Conservation (phyloP, 2,113 vertebrate genomes). For the Platysternon megacephalum region DNA sequence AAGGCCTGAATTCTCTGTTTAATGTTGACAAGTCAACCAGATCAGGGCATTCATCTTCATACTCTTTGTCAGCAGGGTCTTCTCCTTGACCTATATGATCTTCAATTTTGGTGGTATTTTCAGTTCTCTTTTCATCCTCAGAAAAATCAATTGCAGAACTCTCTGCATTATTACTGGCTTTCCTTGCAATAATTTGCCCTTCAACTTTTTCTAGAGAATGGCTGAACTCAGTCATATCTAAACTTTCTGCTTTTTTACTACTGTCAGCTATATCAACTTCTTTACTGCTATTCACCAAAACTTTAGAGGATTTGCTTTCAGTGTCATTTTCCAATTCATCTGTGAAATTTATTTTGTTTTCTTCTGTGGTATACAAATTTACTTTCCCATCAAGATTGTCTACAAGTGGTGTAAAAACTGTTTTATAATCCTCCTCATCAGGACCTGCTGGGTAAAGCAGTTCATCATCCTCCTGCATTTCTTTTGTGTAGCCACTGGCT, state of each 20-base stretch:
- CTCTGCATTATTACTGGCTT: not conserved
- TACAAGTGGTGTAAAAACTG: slow-evolving; percentile 13
- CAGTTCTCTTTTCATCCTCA: not conserved
- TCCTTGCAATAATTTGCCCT: slow-evolving; percentile 62
- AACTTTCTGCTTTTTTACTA: not conserved
- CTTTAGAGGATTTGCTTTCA: not conserved
- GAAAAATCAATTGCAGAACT: slow-evolving; percentile 14
- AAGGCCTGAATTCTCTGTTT: slow-evolving; percentile 81
- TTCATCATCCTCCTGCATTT: slow-evolving; percentile 85
- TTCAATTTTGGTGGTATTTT: slow-evolving; percentile 30
- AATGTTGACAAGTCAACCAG: slow-evolving; percentile 78
- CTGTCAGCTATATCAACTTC: slow-evolving; percentile 15
- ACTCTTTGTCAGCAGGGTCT: not conserved
- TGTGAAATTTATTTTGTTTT: not conserved
- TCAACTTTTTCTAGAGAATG: slow-evolving; percentile 82
- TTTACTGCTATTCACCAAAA: not conserved
- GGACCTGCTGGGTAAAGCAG: slow-evolving; percentile 84
- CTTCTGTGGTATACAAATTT: not conserved
- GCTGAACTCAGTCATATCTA: slow-evolving; percentile 80
- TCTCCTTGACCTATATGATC: not conserved
- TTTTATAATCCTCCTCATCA: slow-evolving; percentile 52
- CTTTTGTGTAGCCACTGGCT: slow-evolving; percentile 92
- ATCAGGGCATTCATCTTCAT: slow-evolving; percentile 80
- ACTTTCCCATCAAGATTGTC: slow-evolving; percentile 52
- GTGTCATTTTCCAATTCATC: slow-evolving; percentile 12